A percentile compares a stretch with the other conserved stretches of the same genome.
These are phyloP conservation scores for Puffinus mauretanicus DNA, from an alignment of 2,113 vertebrate species.

Conservation along the genomic window DNA sequence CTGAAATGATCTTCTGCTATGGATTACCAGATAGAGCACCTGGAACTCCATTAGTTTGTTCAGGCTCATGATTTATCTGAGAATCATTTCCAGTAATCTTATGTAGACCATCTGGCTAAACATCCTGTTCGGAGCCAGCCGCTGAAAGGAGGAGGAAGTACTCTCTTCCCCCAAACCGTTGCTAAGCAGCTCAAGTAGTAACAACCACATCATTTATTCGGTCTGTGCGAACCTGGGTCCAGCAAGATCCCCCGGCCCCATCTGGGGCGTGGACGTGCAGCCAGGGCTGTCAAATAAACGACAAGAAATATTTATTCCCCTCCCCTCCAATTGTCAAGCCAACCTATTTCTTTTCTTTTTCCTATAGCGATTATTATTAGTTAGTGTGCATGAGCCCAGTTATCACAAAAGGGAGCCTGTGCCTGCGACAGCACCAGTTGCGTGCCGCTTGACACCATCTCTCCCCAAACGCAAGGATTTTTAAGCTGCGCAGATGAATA, in stretches of 20 bases:
- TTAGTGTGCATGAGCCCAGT: neutral
- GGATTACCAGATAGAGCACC: conserved; percentile 20
- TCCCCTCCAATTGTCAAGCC: neutral
- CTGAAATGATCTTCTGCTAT: neutral
- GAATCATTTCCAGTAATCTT: conserved; percentile 36
- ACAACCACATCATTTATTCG: neutral
- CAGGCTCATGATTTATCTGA: conserved; percentile 4
- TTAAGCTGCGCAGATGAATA: neutral
- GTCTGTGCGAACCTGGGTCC: neutral
- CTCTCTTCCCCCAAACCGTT: neutral
- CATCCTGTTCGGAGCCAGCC: conserved; percentile 1
- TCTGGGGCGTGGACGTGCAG: neutral
- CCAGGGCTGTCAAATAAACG: neutral
- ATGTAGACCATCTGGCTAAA: conserved; percentile 48
- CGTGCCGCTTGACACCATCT: fast-evolving
- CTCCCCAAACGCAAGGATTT: neutral
- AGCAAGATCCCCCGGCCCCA: neutral
- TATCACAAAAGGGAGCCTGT: neutral
- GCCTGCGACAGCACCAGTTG: neutral
- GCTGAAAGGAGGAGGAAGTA: neutral
- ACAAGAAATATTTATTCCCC: neutral
- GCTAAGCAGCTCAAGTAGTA: conserved; percentile 21
- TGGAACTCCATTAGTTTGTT: conserved; percentile 17
- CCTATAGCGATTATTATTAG: fast-evolving
- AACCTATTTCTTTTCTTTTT: neutral